Base-by-base conservation (phyloP, 1,140 invertebrate genomes). In the Drosophila leontia region DNA sequence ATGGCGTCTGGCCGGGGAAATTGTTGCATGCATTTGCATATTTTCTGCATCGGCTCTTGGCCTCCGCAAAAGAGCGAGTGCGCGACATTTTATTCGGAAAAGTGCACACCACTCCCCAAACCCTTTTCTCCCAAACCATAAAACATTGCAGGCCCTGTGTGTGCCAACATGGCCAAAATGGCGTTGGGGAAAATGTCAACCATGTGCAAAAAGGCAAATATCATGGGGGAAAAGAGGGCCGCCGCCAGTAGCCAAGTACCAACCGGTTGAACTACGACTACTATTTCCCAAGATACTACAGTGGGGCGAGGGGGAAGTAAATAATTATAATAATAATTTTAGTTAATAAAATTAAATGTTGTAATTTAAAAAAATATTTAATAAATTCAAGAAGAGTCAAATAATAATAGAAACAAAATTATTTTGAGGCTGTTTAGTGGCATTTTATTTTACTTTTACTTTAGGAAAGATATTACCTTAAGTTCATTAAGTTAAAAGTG, bases 41-140 rank as follows among this genome's bases (percentile, higher is more conserved):
- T 90, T 84, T 71, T 70, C 77, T 45, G 68, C 71, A 80, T 82
- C 79, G 69, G 69, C 69, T 72, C 69, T 72, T 71, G 69, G 51
- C 67, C 69, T 39, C 53, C 69, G 65, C 65, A 71, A 71, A 72
- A 72, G 69, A 72, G 69, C 69, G 62, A 74, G 74, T 58, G 65
- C 79, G 72, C 80, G 80, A 86, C 83, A 87, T 87, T 87, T 88
- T 78, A 87, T 81, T 88, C 69, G 77, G 63, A 80, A 76, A 80
- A 87, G 79, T 80, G 77, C 62, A 75, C 62, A 45, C 62, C 39
- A 9, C 37, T 44, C 62, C 45, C n/a, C 48, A n/a, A 13, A 42
- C 34, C 19, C 13, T n/a, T 8, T 55, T 62, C 26, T 44, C 65
- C 29, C 29, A 51, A 51, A 6, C 53, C 55, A 70, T 70, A 70